phyloP scores from a whole-genome alignment of 2,797 vertebrate genomes.

The Urosaurus nigricauda region DNA sequence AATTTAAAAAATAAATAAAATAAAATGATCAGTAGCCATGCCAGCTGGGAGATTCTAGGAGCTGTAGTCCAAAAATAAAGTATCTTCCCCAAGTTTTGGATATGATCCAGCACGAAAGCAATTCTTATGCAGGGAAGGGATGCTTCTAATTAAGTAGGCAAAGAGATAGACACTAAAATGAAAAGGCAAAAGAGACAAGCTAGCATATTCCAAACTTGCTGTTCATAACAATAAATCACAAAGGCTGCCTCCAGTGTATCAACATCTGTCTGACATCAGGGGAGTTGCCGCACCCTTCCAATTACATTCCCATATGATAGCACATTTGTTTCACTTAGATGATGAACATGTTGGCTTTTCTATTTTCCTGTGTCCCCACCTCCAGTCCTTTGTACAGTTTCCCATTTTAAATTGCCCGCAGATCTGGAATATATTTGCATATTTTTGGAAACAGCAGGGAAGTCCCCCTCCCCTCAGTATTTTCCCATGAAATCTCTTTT shows the following conservation, averaged over 20 bases:
- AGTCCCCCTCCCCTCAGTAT: conserved; percentile 70
- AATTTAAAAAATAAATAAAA: too few relatives aligned
- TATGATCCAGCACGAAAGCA: neutral
- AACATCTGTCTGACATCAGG: conserved; percentile 78
- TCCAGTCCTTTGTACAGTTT: conserved; percentile 74
- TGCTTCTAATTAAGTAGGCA: conserved; percentile 17
- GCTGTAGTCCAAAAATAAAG: neutral
- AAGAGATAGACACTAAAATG: conserved; percentile 36
- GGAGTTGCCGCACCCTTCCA: conserved; percentile 73
- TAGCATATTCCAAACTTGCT: conserved; percentile 63
- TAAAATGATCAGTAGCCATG: too few relatives aligned
- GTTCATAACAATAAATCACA: conserved; percentile 70
- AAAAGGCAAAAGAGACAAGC: conserved; percentile 37
- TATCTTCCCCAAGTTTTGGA: neutral
- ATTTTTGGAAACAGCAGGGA: conserved; percentile 79
- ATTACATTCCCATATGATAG: conserved; percentile 73
- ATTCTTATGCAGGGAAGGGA: conserved; percentile 1
- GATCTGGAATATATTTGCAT: conserved; percentile 79
- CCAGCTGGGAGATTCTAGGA: neutral
- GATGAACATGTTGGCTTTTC: conserved; percentile 71
- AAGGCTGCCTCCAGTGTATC: conserved; percentile 75
- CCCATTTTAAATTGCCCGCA: conserved; percentile 81
- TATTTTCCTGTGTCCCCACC: conserved; percentile 80
- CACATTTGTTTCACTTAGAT: conserved; percentile 76
- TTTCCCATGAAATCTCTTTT: conserved; percentile 45